Percentiles rank a stretch among this genome's conserved stretches.
These are phyloP conservation scores for Iselma pallidipennis DNA, from an alignment of 2,888 invertebrate species.

Conservation along the genomic window DNA sequence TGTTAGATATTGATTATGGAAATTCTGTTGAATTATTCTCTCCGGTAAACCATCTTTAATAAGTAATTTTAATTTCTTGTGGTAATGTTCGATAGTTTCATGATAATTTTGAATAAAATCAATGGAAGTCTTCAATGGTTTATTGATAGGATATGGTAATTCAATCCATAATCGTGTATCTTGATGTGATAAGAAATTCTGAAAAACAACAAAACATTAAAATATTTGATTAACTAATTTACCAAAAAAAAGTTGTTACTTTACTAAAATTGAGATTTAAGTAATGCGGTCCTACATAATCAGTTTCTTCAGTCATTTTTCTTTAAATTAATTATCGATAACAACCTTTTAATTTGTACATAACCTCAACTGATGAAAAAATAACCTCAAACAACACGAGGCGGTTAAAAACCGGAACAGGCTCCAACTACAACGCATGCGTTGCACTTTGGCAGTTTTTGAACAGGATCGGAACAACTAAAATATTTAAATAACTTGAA, in stretches of 20 bases:
- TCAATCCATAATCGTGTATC: slow-evolving; percentile 3
- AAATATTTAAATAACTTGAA: too few relatives aligned
- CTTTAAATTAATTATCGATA: too few relatives aligned
- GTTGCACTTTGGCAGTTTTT: too few relatives aligned
- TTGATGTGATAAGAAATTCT: slow-evolving; percentile 8
- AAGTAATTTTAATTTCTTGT: not conserved
- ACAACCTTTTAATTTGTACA: not conserved
- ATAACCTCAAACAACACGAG: too few relatives aligned
- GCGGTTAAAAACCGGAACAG: too few relatives aligned
- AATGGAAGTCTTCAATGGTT: slow-evolving; percentile 1
- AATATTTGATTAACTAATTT: not conserved
- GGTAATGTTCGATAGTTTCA: slow-evolving; percentile 3
- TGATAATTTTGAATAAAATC: not conserved
- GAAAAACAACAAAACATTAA: not conserved
- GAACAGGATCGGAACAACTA: too few relatives aligned
- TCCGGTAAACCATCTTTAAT: not conserved
- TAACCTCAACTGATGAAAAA: too few relatives aligned
- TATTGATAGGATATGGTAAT: slow-evolving; percentile 15
- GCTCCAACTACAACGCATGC: too few relatives aligned
- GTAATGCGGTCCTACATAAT: not conserved
- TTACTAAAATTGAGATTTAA: not conserved
- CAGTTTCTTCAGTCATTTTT: not conserved
- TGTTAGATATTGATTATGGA: slow-evolving; percentile 3
- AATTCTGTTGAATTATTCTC: slow-evolving; percentile 4
- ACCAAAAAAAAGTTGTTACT: not conserved